phyloP scores from a whole-genome alignment of 2,888 invertebrate species.

The Metalampra italica region DNA sequence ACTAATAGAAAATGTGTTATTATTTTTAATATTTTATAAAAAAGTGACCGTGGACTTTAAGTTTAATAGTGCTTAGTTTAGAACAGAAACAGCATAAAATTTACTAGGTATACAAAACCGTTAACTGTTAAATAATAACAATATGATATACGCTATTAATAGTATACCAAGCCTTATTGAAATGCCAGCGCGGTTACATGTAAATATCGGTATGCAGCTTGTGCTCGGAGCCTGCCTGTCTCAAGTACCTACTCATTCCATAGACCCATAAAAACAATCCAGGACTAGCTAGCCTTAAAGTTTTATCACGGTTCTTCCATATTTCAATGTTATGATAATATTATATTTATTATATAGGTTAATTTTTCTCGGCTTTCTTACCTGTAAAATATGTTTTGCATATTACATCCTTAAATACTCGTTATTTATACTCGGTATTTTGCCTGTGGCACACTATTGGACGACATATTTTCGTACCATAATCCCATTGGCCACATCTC shows the following conservation, averaged over 20 bases:
- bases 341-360: too few relatives aligned
- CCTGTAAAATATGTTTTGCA: too few relatives aligned
- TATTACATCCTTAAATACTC: too few relatives aligned
- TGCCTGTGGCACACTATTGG: conserved; percentile 29
- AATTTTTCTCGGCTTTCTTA: too few relatives aligned
- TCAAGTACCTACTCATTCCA: background rate
- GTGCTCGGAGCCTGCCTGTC: background rate
- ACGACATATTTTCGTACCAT: conserved; percentile 25
- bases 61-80: too few relatives aligned
- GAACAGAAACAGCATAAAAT: too few relatives aligned
- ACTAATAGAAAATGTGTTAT: too few relatives aligned
- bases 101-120: background rate
- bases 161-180: conserved; percentile 13
- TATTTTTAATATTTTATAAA: too few relatives aligned
- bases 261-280: conserved; percentile 28
- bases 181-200: conserved; percentile 32
- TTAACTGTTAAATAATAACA: background rate
- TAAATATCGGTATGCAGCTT: conserved; percentile 42
- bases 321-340: too few relatives aligned
- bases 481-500: conserved; percentile 32
- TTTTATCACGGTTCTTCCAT: too few relatives aligned
- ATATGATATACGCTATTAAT: background rate
- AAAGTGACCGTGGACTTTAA: too few relatives aligned
- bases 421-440: too few relatives aligned
- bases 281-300: conserved; percentile 16